Conservation (phyloP, 2,113 vertebrate species). For the Myocastor coypus region DNA sequence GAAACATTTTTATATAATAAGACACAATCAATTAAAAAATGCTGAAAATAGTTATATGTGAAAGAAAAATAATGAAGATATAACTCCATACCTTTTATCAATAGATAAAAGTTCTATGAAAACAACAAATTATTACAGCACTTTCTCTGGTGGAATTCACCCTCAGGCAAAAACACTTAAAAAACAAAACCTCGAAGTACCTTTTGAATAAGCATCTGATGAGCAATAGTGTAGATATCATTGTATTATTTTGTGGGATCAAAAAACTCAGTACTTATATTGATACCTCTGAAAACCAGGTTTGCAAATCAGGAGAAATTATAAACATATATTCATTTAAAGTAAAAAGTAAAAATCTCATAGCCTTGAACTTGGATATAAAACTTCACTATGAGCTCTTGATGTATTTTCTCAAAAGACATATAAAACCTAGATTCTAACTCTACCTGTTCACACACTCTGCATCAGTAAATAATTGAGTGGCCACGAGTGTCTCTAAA, state of each 20-base stretch:
- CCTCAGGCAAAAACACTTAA: background rate
- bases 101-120: background rate
- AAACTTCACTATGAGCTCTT: background rate
- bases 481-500: background rate
- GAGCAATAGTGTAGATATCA: background rate
- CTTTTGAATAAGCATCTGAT: background rate
- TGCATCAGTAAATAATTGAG: background rate
- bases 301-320: background rate
- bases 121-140: background rate
- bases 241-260: background rate
- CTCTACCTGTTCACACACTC: background rate
- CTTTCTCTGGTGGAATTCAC: background rate
- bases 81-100: background rate
- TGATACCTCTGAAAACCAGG: background rate
- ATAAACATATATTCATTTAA: background rate
- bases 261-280: background rate
- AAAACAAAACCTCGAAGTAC: background rate
- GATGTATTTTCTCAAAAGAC: background rate
- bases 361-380: background rate
- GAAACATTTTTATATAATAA: background rate
- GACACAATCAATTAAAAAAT: background rate
- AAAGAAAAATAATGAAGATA: background rate
- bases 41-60: background rate
- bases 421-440: background rate
- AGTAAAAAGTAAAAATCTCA: background rate